Base-by-base conservation (phyloP, 2,797 vertebrate species). In the Alca torda region DNA sequence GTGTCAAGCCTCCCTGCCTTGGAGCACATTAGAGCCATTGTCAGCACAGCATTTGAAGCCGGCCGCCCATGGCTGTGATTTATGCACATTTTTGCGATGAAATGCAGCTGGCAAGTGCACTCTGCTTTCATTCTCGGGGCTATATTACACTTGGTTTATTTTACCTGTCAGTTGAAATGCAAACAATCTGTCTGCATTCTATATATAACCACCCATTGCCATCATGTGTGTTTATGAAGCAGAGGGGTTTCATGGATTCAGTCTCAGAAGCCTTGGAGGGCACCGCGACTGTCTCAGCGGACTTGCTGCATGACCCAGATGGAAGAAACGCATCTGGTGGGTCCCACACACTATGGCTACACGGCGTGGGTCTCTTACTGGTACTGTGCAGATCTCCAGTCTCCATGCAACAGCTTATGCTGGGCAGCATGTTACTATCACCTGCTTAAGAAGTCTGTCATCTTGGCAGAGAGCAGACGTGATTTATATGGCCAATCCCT, bases 81-180 rank as follows among this genome's bases (percentile, higher is more conserved):
- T n/a, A 46, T 21, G 4, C 37, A 7, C 72, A 21, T 67, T 56
- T 85, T 75, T 12, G 84, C 65, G 73, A 79, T 7, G 76, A 95
- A 63, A 82, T 61, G 87, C 91, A 91, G 94, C 96, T 93, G 93
- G 79, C 87, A 86, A 74, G 43, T 4, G 80, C 76, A 1, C 85
- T 82, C 80, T 91, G 94, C 96, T 93, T 81, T 78, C 57, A 7
- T 70, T 33, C 82, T 30, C 23, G 11, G 39, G 54, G 53, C 82
- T 91, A 35, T 4, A 28, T 60, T 48, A 81, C 16, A 43, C 84
- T 88, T 17, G 53, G 57, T 91, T 96, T 94, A 43, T 91, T 92
- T 95, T 41, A 80, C 91, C 93, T 93, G 94, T 91, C 89, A 84
- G 89, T 24, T 45, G 79, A 75, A 93, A 87, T 30, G 76, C 92